Evolutionary conservation across 2,797 vertebrate species (phyloP), one percentile per base, ranked within the genome.

Genomic region (Parotocinclus haroldoi): DNA sequence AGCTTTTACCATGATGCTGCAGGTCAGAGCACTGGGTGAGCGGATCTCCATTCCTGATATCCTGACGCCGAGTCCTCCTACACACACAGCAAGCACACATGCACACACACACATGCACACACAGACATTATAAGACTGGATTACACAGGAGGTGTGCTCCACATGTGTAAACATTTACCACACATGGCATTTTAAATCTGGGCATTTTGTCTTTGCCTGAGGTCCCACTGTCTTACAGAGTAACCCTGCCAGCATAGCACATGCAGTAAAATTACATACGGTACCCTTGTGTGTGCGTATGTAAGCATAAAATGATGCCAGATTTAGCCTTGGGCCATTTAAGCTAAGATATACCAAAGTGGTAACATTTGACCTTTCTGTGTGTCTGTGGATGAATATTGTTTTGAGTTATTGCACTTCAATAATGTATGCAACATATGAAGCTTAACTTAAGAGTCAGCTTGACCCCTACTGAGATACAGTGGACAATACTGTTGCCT

Each of bases 1-100:
- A 50, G 49, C n/a, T 27, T 45, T 84, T 89, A 98, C 96, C 93
- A 0, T 95, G 88, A 59, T 95, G 95, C 65, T 99, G 95, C 65
- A 98, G 87, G 76, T 99, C 97, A 9, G 95, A 97, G 74, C 97
- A 99, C 58, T 99, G 97, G 45, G 96, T 98, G 65, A 99, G 87
- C 0, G 97, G 97, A 72, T 99, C 96, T 80, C 97, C 97, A 1
- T 99, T 99, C 78, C 96, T 90, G 83, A 99, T 96, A 72, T 99
- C 97, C 82, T 99, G 97, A 52, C 97, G 84, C 72, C 97, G 92
- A n/a, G 95, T 98, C 68, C 97, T 94, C 80, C 96, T 98, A 84
- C 66, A 86, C 83, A 69, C 74, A 77, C 45, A 86, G 5, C 27
- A 27, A 2, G 5, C 27, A 27, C 27, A 27, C 27, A 27, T 5